Evolutionary conservation across 2,888 invertebrate species (phyloP), one percentile per base, ranked within the genome.

Genomic region (Schrankia costaestrigalis): DNA sequence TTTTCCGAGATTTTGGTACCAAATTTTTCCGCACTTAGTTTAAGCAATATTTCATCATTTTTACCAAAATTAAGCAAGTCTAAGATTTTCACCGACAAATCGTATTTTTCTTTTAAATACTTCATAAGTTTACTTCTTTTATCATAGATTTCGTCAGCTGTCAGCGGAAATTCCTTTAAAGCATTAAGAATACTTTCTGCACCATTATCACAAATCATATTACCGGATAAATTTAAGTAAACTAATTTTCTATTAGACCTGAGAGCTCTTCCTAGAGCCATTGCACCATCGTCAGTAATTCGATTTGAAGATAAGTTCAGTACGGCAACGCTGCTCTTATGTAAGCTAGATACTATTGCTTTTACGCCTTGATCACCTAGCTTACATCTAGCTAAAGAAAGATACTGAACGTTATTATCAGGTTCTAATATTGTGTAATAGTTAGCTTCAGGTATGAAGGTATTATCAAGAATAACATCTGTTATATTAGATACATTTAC

Each of bases 221-320:
- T 81, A 37, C 63, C 69, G 1, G 79, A 63, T 36, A 78, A 44
- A 59, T 78, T 80, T 31, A 80, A 69, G 64, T 75, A 78, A 41
- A 72, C 61, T 60, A 83, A 68, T 53, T 54, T 55, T 50, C 79
- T 71, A 63, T 82, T 82, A 35, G 41, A 67, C 55, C 73, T 66
- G 17, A 80, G 49, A 43, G 71, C 69, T 44, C 54, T 58, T 19
- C 58, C 63, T 12, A 79, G 48, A 47, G 59, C 32, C 56, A 63
- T 64, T 8, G 66, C 72, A 33, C 78, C 80, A 12, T 40, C 46
- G 42, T 82, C 72, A 11, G 73, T 75, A 49, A 78, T 76, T 53
- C 51, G 54, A 61, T 82, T 79, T 19, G 67, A 68, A 14, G 78
- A 72, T 52, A 83, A 56, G 64, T 80, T 77, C 43, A 79, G 52